Evolutionary conservation across 2,113 vertebrate genomes (phyloP).

Genomic region (Pogonocichla stellata): DNA sequence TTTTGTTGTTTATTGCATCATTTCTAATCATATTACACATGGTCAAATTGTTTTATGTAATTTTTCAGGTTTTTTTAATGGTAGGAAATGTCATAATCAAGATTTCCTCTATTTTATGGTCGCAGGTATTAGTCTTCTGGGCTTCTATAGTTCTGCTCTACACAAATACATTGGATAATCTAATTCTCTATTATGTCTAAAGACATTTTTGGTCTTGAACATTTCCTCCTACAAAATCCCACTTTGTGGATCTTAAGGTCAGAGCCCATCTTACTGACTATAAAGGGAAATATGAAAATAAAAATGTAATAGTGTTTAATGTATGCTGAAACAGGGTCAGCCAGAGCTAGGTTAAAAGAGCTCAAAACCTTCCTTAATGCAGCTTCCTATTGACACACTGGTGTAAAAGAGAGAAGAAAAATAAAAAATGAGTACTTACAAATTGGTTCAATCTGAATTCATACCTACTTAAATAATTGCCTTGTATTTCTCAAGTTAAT

Average conservation of each 20-base stretch:
- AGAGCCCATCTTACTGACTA: neutral
- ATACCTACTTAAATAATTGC: constrained; percentile 13
- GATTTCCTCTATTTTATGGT: neutral
- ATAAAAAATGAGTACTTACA: constrained; percentile 6
- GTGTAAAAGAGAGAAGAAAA: neutral
- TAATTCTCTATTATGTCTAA: neutral
- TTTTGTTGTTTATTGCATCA: neutral
- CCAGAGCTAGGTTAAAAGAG: neutral
- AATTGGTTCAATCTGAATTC: constrained; percentile 36
- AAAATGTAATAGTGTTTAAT: neutral
- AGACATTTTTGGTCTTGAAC: neutral
- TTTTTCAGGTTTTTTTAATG: accelerated
- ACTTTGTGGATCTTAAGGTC: neutral
- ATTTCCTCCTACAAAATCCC: neutral
- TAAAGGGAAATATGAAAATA: neutral
- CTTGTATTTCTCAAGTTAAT: neutral
- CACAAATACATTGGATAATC: neutral
- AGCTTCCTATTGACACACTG: neutral
- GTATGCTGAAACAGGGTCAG: neutral
- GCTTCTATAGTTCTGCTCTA: neutral
- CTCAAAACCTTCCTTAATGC: neutral
- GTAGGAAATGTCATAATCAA: neutral
- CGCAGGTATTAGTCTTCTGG: neutral
- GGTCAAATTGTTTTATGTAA: neutral
- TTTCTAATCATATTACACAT: neutral